Conservation (phyloP, 2,888 invertebrate species). For the Xestia c-nigrum region DNA sequence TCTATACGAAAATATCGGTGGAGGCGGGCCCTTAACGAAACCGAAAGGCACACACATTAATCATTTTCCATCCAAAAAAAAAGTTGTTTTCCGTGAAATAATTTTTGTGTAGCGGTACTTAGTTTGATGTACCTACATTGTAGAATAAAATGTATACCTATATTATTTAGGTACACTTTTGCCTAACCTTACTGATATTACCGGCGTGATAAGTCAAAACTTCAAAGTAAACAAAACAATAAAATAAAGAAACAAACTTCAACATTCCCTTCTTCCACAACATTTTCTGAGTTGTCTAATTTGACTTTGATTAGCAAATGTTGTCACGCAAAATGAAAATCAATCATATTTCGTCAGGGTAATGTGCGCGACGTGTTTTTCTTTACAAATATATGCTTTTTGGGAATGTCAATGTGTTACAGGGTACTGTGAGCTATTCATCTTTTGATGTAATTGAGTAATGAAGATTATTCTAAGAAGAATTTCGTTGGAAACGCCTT, state of each 20-base stretch:
- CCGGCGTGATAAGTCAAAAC: not conserved
- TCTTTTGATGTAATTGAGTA: slow-evolving; percentile 34
- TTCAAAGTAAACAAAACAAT: slow-evolving; percentile 21
- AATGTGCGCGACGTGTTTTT: slow-evolving; percentile 43
- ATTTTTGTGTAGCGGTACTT: no score
- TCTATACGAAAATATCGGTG: no score
- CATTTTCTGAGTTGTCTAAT: slow-evolving; percentile 43
- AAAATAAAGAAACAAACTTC: slow-evolving; percentile 4
- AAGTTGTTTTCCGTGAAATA: no score
- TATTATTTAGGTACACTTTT: not conserved
- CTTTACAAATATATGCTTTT: slow-evolving; percentile 20
- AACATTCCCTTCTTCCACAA: not conserved
- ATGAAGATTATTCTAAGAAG: slow-evolving; percentile 11
- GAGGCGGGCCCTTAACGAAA: no score
- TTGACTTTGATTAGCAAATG: slow-evolving; percentile 50
- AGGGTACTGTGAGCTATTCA: slow-evolving; percentile 15
- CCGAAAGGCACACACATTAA: no score
- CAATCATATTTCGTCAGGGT: slow-evolving; percentile 52
- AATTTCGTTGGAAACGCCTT: not conserved
- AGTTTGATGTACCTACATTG: no score
- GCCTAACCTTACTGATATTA: not conserved
- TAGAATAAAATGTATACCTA: no score
- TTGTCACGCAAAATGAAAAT: slow-evolving; percentile 58
- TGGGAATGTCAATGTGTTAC: slow-evolving; percentile 18
- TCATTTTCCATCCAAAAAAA: no score